Percentiles rank a stretch among this genome's conserved stretches.
phyloP scores from a whole-genome alignment of 1,140 invertebrate genomes.

The Phthorimaea operculella region DNA sequence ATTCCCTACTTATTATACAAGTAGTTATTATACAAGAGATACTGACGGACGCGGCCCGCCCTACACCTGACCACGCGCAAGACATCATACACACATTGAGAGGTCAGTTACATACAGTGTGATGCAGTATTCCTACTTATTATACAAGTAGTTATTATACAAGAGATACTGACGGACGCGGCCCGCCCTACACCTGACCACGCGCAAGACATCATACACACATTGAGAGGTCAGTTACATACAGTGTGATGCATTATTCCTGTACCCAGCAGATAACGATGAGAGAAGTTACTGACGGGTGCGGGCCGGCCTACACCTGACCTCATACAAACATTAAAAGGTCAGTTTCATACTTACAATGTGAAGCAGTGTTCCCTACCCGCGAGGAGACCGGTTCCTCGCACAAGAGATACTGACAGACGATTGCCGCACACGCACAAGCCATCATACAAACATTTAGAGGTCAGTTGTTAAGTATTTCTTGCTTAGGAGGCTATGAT shows the following conservation, averaged over 20 bases:
- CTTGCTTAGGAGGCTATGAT: too few species aligned
- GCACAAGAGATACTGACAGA: constrained; percentile 74
- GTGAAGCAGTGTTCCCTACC: too few species aligned
- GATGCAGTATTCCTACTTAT: constrained; percentile 79
- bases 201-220: constrained; percentile 37
- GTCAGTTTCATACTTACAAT: too few species aligned
- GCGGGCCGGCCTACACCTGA: constrained; percentile 43
- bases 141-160: constrained; percentile 75
- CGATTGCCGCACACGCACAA: constrained; percentile 33
- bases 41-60: constrained; percentile 62
- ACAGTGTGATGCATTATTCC: too few species aligned
- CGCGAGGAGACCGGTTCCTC: constrained; percentile 75
- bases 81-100: constrained; percentile 43
- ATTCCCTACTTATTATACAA: too few species aligned
- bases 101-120: constrained; percentile 62
- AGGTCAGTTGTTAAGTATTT: too few species aligned
- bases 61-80: constrained; percentile 33
- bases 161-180: too few species aligned
- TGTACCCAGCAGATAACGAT: constrained; percentile 86
- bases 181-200: too few species aligned
- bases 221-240: constrained; percentile 41
- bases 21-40: too few species aligned
- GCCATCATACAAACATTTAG: constrained; percentile 42
- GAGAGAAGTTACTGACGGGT: too few species aligned
- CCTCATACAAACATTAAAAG: constrained; percentile 40